Base-by-base conservation (phyloP, 2,113 vertebrate species). In the Psittacula cyanocephala region DNA sequence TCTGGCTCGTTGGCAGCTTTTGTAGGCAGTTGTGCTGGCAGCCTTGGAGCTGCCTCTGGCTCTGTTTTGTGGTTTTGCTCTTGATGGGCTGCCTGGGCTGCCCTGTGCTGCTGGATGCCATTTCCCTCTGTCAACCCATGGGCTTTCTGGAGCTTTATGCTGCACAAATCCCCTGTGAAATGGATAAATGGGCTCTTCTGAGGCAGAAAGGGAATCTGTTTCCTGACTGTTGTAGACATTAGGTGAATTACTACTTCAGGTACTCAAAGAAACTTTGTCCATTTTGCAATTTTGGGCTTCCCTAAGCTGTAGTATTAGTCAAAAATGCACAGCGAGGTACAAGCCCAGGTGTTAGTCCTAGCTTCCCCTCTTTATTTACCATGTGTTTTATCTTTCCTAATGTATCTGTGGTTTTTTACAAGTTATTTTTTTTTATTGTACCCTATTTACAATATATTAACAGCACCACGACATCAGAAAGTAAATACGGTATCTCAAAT, bases 1-100 rank as follows among this genome's bases (percentile, higher is more conserved):
- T 96, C 96, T 97, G 97, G 96, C 95, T 97, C 88, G 86, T 97
- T 98, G 97, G 97, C 98, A 98, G 97, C 93, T 96, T 96, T 93
- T 86, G 91, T 10, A 97, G 97, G 97, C 97, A 97, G 97, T 98
- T 98, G 97, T 96, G 85, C 88, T 97, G 98, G 97, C 98, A 97
- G 97, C 91, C 72, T 39, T 70, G 33, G 93, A 43, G 53, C 93
- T 89, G 97, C 96, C 96, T 95, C 97, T 97, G 97, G 97, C 95
- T 97, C 93, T 96, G 89, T 91, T 93, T 64, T 94, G 97, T 91
- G 93, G 92, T 88, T 98, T 83, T 91, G 87, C 97, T 97, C 91
- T 81, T 82, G 95, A 93, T 95, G 94, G 89, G 96, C 92, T 97
- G 95, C 95, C 93, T 95, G 85, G 91, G 95, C 93, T 95, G 95